Percentiles rank a stretch among this genome's conserved stretches.
These are phyloP conservation scores for Trisateles emortualis DNA, from an alignment of 2,888 invertebrate genomes.

Conservation along the genomic window DNA sequence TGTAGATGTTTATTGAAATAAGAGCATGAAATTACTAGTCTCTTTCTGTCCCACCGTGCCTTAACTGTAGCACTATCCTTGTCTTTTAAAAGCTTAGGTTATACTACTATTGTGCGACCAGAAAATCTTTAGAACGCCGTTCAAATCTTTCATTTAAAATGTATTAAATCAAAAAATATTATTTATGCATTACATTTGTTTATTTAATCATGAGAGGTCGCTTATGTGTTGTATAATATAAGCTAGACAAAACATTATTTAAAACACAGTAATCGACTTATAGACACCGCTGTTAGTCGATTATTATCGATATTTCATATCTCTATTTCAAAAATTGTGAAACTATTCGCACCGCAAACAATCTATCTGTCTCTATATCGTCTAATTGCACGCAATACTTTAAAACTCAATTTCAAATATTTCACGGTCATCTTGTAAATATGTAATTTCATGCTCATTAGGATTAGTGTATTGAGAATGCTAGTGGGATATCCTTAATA, in stretches of 20 bases:
- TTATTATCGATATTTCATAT: constrained; percentile 23
- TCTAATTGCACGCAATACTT: constrained; percentile 42
- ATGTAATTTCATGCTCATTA: constrained; percentile 85
- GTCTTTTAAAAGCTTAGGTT: constrained; percentile 10
- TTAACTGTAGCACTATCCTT: constrained; percentile 43
- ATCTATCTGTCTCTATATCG: constrained; percentile 19
- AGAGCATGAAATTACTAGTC: constrained; percentile 82
- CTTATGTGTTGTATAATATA: constrained; percentile 30
- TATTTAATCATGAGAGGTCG: constrained; percentile 1
- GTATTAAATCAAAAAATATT: no score
- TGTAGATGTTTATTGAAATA: constrained; percentile 69
- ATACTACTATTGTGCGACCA: constrained; percentile 19
- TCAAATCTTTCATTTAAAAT: no score
- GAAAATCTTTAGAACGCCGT: no score
- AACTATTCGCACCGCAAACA: constrained; percentile 35
- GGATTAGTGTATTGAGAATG: constrained; percentile 84
- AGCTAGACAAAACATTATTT: constrained; percentile 16
- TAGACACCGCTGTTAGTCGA: constrained; percentile 7
- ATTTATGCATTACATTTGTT: neutral
- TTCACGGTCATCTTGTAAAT: constrained; percentile 55
- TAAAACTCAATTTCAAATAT: constrained; percentile 30
- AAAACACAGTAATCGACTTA: constrained; percentile 33
- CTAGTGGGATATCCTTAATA: constrained; percentile 76
- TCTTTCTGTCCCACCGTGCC: constrained; percentile 48
- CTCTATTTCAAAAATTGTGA: constrained; percentile 32